phyloP scores from a whole-genome alignment of 2,113 vertebrate species.

The Paracanthobrama guichenoti region DNA sequence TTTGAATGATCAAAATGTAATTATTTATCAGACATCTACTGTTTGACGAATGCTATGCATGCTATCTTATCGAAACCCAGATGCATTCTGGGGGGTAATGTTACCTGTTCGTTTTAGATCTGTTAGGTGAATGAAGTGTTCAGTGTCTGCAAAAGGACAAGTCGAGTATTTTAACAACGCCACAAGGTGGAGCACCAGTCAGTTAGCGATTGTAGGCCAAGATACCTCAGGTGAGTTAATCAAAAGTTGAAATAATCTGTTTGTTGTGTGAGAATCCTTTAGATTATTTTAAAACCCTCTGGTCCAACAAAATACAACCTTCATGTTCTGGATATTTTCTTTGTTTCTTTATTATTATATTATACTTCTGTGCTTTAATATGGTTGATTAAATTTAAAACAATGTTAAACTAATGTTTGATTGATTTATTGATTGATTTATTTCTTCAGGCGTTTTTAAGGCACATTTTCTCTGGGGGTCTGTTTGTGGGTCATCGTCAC shows the following conservation, averaged over 20 bases:
- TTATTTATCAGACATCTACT: neutral
- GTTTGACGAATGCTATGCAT: neutral
- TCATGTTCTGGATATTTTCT: neutral
- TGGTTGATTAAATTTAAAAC: neutral
- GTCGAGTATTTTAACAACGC: neutral
- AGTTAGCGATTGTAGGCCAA: neutral
- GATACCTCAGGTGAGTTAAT: neutral
- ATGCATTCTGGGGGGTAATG: neutral
- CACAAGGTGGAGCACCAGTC: slow-evolving; percentile 38
- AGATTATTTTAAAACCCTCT: neutral
- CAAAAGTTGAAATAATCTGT: neutral
- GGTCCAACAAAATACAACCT: neutral
- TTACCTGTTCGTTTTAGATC: neutral
- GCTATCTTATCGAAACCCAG: neutral
- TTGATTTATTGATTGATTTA: no score
- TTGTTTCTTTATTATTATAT: no score
- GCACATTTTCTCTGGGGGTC: neutral
- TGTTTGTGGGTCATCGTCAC: slow-evolving; percentile 5
- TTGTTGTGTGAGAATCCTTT: neutral
- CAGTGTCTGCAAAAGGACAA: neutral
- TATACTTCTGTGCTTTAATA: neutral
- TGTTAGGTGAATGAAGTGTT: neutral
- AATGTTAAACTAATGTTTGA: neutral
- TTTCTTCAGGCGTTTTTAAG: neutral
- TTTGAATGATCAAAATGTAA: neutral